Conservation (phyloP, 2,797 vertebrate species). For the Corythornis leucogaster region DNA sequence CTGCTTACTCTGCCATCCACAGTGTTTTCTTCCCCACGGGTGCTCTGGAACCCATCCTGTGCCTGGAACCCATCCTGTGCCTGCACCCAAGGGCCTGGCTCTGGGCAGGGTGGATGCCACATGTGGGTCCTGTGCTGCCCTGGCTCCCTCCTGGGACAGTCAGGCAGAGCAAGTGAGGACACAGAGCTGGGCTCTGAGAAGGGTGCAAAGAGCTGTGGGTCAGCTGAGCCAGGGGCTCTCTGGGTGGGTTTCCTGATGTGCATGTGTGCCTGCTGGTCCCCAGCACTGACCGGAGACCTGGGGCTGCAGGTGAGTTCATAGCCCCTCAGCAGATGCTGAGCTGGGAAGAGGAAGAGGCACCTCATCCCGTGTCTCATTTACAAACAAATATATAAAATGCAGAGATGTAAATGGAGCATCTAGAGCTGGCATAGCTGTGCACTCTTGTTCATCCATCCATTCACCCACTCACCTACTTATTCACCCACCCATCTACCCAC, state of each 20-base stretch:
- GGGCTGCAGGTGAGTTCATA: not conserved
- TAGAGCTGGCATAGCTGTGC: slow-evolving; percentile 9
- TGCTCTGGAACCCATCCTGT: not conserved
- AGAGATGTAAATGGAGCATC: not conserved
- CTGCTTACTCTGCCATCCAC: not conserved
- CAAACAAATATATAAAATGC: not conserved
- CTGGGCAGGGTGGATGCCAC: not conserved
- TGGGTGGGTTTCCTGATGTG: fast-evolving
- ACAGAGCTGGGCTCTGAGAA: fast-evolving
- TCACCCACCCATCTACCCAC: not conserved
- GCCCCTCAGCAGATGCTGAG: not conserved
- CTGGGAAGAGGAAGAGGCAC: not conserved
- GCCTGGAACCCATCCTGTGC: fast-evolving
- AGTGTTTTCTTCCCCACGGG: fast-evolving
- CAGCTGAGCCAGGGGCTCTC: not conserved
- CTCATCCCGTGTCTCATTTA: not conserved
- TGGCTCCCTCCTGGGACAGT: not conserved
- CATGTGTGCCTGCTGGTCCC: fast-evolving
- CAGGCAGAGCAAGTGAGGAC: not conserved
- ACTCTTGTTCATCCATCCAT: not conserved
- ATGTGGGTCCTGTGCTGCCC: fast-evolving
- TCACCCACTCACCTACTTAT: not conserved
- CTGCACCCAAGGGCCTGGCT: fast-evolving
- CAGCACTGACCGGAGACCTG: fast-evolving
- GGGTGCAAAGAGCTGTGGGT: fast-evolving